Conservation (phyloP, 1,140 invertebrate species). For the Euura lappo region DNA sequence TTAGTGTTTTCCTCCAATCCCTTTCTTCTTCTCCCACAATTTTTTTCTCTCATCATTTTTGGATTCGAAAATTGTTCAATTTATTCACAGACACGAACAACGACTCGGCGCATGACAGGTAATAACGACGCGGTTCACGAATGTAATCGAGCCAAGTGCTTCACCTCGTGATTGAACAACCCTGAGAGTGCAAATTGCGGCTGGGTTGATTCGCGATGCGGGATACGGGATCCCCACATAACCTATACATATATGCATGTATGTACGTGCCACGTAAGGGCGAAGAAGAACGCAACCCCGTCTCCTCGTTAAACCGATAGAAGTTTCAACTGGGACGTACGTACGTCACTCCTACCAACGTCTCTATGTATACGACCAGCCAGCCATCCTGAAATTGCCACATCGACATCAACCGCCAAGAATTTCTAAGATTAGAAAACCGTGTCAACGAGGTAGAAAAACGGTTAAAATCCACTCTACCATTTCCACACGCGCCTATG, state of each 20-base stretch:
- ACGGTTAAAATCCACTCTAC: no score
- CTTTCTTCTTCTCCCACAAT: not conserved
- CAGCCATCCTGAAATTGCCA: no score
- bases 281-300: no score
- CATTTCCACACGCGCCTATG: no score
- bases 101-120: constrained; percentile 6
- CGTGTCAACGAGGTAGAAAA: no score
- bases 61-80: not conserved
- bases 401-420: no score
- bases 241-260: not conserved
- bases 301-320: no score
- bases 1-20: not conserved
- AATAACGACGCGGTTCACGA: constrained; percentile 1
- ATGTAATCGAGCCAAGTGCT: not conserved
- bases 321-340: not conserved
- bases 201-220: not conserved
- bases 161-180: not conserved
- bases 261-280: no score
- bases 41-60: not conserved
- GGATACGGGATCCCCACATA: not conserved
- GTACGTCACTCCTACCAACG: not conserved
- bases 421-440: no score
- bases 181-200: constrained; percentile 3
- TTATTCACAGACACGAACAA: constrained; percentile 1
- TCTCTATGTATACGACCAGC: not conserved